Conservation (phyloP, 1,140 invertebrate species). For the Parapsyche elsis region DNA sequence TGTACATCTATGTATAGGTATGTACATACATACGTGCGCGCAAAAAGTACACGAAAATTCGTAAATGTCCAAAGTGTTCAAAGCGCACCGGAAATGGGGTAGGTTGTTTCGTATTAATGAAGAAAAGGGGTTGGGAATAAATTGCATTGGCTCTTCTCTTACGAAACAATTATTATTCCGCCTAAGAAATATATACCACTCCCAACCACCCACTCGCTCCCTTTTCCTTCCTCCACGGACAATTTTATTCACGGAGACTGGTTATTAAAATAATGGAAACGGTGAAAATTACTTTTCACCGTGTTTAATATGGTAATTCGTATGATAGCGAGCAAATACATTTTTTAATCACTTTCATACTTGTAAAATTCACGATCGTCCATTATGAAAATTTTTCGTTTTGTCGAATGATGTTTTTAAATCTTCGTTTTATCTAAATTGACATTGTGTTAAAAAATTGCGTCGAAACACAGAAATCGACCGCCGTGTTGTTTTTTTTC, state of each 20-base stretch:
- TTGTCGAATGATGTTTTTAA: too few species aligned
- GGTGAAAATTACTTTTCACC: constrained; percentile 25
- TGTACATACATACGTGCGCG: not conserved
- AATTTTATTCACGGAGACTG: constrained; percentile 23
- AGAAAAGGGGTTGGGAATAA: constrained; percentile 31
- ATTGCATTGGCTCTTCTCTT: constrained; percentile 26
- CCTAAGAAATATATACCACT: constrained; percentile 14
- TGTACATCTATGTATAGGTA: too few species aligned
- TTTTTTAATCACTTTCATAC: too few species aligned
- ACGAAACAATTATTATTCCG: constrained; percentile 42
- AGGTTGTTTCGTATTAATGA: constrained; percentile 18
- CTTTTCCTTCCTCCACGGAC: not conserved
- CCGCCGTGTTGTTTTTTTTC: too few species aligned
- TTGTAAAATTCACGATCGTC: too few species aligned
- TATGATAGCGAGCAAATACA: not conserved
- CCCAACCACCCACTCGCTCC: not conserved
- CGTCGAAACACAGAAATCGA: too few species aligned
- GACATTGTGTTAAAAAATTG: too few species aligned
- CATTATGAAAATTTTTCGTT: too few species aligned
- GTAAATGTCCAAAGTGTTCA: too few species aligned
- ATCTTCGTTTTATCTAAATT: too few species aligned
- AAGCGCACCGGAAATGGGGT: constrained; percentile 12
- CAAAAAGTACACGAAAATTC: not conserved
- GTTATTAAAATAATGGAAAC: constrained; percentile 32
- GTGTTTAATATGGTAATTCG: constrained; percentile 32